Evolutionary conservation across 2,113 vertebrate genomes (phyloP).

Genomic region (Pluvianellus socialis): DNA sequence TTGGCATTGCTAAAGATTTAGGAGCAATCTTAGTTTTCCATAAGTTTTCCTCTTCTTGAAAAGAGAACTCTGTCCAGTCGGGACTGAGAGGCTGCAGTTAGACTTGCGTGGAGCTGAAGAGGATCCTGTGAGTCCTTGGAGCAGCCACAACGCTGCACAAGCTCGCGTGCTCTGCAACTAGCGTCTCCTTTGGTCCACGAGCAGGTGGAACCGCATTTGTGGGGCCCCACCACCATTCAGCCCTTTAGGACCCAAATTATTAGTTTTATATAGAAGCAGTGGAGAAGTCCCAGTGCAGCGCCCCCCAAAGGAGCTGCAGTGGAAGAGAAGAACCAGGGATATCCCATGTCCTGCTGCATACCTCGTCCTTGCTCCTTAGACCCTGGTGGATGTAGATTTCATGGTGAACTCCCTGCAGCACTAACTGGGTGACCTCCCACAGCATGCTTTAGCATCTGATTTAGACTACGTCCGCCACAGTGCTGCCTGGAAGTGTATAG

Average conservation of each 20-base stretch:
- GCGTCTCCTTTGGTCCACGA: rapidly evolving
- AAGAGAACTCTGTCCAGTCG: not conserved
- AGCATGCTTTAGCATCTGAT: not conserved
- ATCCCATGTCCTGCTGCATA: rapidly evolving
- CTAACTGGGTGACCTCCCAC: not conserved
- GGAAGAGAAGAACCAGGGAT: not conserved
- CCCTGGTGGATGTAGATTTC: rapidly evolving
- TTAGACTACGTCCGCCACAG: rapidly evolving
- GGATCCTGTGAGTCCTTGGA: not conserved
- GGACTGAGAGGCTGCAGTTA: not conserved
- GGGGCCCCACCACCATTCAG: rapidly evolving
- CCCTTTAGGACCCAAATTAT: not conserved
- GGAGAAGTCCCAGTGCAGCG: not conserved
- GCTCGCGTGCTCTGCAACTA: not conserved
- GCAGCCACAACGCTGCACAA: rapidly evolving
- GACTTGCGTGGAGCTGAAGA: rapidly evolving
- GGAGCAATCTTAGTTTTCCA: not conserved
- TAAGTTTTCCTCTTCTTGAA: not conserved
- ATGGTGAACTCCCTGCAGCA: not conserved
- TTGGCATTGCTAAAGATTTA: not conserved
- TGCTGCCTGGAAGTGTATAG: not conserved
- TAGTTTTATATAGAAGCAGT: not conserved
- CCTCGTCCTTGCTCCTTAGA: not conserved
- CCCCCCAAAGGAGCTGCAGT: not conserved
- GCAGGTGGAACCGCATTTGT: no score